Evolutionary conservation across 2,888 invertebrate species (phyloP), one percentile per base, ranked within the genome.

Genomic region (Hypomecis atomaria): DNA sequence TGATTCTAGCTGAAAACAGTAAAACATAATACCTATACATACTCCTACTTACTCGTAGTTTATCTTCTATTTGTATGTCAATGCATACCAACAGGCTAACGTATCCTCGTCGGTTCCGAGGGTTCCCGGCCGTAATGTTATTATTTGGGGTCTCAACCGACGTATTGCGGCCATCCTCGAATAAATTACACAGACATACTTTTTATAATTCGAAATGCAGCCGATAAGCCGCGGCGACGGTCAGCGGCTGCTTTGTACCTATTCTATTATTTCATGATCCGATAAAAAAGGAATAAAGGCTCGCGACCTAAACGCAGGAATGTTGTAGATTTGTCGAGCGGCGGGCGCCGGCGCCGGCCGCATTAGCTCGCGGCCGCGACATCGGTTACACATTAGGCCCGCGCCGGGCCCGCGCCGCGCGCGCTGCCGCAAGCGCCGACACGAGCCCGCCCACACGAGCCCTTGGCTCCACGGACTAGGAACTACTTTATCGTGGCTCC

Each of bases 301-400:
- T 81, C 81, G 81, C 83, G 79, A 79, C 80, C 88, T 88, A 87
- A 88, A 87, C 89, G 87, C 80, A 87, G 87, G 90, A 90, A 90
- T 90, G 90, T 85, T 85, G 89, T 87, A 83, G 79, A 86, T 85
- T 84, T 83, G 88, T 86, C 83, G 85, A 82, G 23, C 85, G 85
- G 83, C 83, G 90, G 93, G 79, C 94, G 94, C 86, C 94, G 94
- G 78, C 93, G 93, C 83, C 94, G 89, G 78, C 76, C 84, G 87
- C 89, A 89, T 89, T 89, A 88, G 88, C 78, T 75, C 82, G 79
- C 83, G 75, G 74, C 69, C 72, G 76, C 81, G 81, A 88, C 89
- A 88, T 72, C 89, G 82, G 78, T 84, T 85, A 79, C 88, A 86
- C 89, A 88, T 89, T 89, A 89, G 86, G 82, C 79, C 79, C 86